These are phyloP conservation scores for Pardalotus punctatus DNA, from an alignment of 2,113 vertebrate species.

Conservation along the genomic window DNA sequence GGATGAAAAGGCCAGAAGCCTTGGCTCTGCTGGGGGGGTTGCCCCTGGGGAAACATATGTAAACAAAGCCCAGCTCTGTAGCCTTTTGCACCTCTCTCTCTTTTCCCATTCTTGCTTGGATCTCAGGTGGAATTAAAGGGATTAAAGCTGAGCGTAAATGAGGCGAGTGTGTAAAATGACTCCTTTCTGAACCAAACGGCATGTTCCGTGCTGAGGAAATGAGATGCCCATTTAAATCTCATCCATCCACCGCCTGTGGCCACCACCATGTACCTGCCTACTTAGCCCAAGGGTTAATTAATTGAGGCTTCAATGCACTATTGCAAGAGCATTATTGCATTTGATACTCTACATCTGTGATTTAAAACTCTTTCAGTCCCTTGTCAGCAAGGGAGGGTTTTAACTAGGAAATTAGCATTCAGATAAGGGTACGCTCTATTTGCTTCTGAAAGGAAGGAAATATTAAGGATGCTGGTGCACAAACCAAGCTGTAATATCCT, in stretches of 20 bases:
- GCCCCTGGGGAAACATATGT: constrained; percentile 70
- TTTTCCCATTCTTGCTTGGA: constrained; percentile 82
- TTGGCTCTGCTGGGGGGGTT: constrained; percentile 4
- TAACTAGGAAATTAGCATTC: constrained; percentile 99
- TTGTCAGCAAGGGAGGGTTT: constrained; percentile 90
- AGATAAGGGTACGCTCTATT: constrained; percentile 91
- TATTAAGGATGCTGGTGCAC: constrained; percentile 84
- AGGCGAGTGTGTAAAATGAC: constrained; percentile 95
- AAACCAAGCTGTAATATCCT: constrained; percentile 82
- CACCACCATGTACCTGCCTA: constrained; percentile 86
- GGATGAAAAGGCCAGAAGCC: constrained; percentile 60
- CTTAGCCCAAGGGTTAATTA: constrained; percentile 94
- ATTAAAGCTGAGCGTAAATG: constrained; percentile 88
- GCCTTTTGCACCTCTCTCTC: constrained; percentile 83
- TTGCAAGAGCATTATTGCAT: constrained; percentile 88
- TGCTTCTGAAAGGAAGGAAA: constrained; percentile 86
- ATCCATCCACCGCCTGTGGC: constrained; percentile 91
- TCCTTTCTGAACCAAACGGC: constrained; percentile 87
- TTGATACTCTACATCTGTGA: constrained; percentile 96
- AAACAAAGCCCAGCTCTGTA: constrained; percentile 87
- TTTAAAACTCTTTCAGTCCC: constrained; percentile 87
- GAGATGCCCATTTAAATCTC: constrained; percentile 99
- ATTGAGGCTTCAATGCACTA: constrained; percentile 89
- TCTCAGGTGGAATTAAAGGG: constrained; percentile 88
- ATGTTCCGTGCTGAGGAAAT: constrained; percentile 90